Evolutionary conservation across 37 sponge, comb jelly and placozoan species (phyloP), one percentile per base, ranked within the genome.

Genomic region (Eunapius fragilis): DNA sequence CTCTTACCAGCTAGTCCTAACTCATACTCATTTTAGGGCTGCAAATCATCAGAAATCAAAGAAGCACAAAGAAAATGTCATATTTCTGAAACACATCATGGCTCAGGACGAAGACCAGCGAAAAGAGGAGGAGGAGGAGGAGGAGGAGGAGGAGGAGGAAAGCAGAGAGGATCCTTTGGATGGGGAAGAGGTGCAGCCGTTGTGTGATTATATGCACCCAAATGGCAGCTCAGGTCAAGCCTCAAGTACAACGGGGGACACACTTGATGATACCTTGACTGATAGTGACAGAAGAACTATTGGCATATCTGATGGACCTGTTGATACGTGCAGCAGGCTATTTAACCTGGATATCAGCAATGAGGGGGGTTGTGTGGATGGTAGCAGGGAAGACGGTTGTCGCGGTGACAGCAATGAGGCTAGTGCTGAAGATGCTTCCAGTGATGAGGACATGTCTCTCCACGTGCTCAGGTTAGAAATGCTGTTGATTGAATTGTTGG

Each of bases 21-120:
- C 2, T 17, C 58, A 4, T 17, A 58, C 58, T 19, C 58, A 58
- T 7, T 91, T 0, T 47, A 96, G 96, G 47, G 90, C 95, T 77
- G 72, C 80, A 9, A 96, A 98, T 37, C 99, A 98, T 67, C 92
- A 94, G 78, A 90, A 82, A 50, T 98, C 99, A 13, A 92, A 85
- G 84, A 98, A 96, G 85, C 99, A 98, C 75, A 88, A 77, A 68
- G 99, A 98, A 26, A 96, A 92, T 50, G 90, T 89, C 2, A 83
- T 90, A 7, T 58, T 94, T 3, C 76, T 98, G 69, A 90, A 85
- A 70, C 74, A 78, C 25, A 77, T 86, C 25, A 71, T 98, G 80
- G 83, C 81, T 47, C 87, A 92, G 31, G 97, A 96, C 37, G 90
- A 30, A 67, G 80, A 33, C 2, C 22, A 68, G 80, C 35, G 22